Conservation (phyloP, 2,888 invertebrate genomes). For the Lissonota sp. region DNA sequence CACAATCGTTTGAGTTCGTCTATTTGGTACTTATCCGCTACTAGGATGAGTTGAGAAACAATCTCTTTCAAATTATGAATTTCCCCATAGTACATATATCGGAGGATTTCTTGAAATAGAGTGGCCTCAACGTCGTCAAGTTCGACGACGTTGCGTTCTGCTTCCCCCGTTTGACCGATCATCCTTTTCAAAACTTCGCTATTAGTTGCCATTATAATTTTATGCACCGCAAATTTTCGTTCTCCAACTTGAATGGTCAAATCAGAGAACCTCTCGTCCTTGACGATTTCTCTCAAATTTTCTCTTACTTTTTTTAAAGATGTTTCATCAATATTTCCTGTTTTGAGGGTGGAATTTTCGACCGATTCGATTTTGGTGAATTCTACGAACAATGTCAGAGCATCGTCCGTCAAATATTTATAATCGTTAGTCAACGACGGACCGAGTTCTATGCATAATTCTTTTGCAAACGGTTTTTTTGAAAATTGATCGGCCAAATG, state of each 20-base stretch:
- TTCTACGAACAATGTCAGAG: constrained; percentile 15
- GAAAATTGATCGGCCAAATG: neutral
- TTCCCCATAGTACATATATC: constrained; percentile 13
- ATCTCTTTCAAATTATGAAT: neutral
- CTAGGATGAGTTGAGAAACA: neutral
- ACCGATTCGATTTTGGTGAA: neutral
- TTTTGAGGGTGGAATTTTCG: neutral
- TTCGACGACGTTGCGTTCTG: neutral
- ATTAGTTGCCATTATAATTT: constrained; percentile 4
- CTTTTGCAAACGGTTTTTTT: neutral
- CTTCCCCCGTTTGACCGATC: constrained; percentile 3
- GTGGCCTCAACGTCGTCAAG: neutral
- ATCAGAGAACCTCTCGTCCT: neutral
- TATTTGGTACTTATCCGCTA: constrained; percentile 32
- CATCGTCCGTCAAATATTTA: neutral
- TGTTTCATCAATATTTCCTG: neutral
- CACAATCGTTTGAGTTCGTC: neutral
- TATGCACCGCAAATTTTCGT: neutral
- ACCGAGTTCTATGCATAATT: neutral
- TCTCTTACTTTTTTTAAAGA: neutral
- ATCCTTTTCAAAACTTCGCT: constrained; percentile 13
- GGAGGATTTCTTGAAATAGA: constrained; percentile 15
- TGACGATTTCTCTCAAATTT: constrained; percentile 1
- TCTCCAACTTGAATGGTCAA: neutral
- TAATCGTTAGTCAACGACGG: accelerated